These are phyloP conservation scores for Pongo pygmaeus DNA, from an alignment of 2,113 vertebrate species.

Conservation along the genomic window DNA sequence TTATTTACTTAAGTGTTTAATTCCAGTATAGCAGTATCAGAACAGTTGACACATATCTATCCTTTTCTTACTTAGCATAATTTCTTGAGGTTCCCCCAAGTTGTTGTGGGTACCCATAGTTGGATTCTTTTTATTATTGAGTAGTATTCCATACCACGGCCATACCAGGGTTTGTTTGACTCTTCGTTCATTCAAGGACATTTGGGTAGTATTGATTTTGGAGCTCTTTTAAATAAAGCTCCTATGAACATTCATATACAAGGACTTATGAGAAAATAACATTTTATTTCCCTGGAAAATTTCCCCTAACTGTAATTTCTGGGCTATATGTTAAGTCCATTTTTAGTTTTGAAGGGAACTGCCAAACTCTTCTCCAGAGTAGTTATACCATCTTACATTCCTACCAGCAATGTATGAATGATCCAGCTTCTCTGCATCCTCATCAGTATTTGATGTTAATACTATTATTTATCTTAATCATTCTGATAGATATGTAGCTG, in stretches of 20 bases:
- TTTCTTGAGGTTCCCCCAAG: background rate
- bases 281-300: constrained; percentile 40
- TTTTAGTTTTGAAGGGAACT: background rate
- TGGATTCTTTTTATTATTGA: background rate
- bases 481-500: background rate
- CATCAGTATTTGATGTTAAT: background rate
- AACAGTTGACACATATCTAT: background rate
- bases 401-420: background rate
- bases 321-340: background rate
- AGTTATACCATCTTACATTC: background rate
- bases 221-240: background rate
- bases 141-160: background rate
- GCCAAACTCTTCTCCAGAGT: background rate
- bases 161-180: background rate
- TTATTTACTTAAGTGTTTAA: background rate
- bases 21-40: background rate
- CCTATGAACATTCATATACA: background rate
- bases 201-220: background rate
- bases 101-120: background rate
- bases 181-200: background rate
- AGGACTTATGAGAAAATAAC: background rate
- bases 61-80: background rate
- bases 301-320: background rate
- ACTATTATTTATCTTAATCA: background rate
- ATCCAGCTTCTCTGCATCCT: background rate